A percentile compares a stretch with the other conserved stretches of the same genome.
Conservation (phyloP, 2,888 invertebrate genomes). For the Lithophane semibrunnea region DNA sequence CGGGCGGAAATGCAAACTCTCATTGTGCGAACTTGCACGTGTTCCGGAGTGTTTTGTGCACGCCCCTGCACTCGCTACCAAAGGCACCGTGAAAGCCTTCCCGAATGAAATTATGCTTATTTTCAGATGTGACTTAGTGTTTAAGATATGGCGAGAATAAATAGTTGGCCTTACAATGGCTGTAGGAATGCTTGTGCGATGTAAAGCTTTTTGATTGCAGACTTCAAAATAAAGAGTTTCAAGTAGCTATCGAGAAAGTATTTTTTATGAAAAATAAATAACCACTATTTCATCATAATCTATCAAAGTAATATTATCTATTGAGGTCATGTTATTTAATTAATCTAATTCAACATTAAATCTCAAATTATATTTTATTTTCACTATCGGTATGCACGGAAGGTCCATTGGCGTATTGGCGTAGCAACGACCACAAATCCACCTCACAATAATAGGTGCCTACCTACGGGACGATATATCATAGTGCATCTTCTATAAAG, state of each 20-base stretch:
- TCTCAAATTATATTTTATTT: slow-evolving; percentile 4
- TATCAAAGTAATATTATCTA: background rate
- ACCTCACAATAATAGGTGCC: slow-evolving; percentile 77
- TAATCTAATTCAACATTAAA: background rate
- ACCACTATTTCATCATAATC: background rate
- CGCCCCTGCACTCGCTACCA: slow-evolving; percentile 79
- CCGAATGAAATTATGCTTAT: slow-evolving; percentile 74
- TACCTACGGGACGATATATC: slow-evolving; percentile 86
- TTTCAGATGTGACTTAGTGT: slow-evolving; percentile 71
- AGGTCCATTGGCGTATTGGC: slow-evolving; percentile 65
- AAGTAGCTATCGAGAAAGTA: background rate
- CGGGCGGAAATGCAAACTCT: slow-evolving; percentile 90
- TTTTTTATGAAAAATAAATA: background rate
- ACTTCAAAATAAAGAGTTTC: background rate
- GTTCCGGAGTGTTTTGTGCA: slow-evolving; percentile 88
- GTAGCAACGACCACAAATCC: slow-evolving; percentile 77
- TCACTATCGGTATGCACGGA: slow-evolving; percentile 26
- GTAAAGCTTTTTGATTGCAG: background rate
- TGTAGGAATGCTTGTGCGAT: slow-evolving; percentile 1
- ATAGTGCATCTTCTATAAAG: slow-evolving; percentile 84
- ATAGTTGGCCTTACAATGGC: slow-evolving; percentile 15
- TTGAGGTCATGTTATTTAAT: background rate
- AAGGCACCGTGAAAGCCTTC: slow-evolving; percentile 80
- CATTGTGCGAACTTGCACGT: slow-evolving; percentile 90
- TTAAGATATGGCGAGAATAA: slow-evolving; percentile 37